Conservation (phyloP, 2,797 vertebrate species). For the Lepidocolaptes lacrymiger region DNA sequence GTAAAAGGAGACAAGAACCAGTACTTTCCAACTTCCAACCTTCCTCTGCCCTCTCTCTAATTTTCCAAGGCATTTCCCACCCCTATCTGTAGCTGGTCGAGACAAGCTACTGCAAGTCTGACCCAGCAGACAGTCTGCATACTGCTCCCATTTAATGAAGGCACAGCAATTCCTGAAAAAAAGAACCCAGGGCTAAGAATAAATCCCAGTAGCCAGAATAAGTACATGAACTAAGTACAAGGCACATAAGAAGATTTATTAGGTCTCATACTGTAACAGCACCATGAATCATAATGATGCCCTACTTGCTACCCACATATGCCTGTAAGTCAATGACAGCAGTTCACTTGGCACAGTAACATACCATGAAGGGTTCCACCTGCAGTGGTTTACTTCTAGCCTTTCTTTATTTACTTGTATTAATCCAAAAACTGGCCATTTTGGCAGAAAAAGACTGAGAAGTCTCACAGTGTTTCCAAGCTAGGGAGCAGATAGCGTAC, state of each 20-base stretch:
- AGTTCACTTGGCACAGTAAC: background rate
- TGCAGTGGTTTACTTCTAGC: background rate
- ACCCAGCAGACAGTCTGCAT: background rate
- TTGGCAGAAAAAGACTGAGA: background rate
- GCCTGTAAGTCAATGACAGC: background rate
- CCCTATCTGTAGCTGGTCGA: fast-evolving
- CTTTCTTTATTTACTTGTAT: background rate
- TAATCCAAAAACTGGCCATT: background rate
- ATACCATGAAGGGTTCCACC: background rate
- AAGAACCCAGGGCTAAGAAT: background rate
- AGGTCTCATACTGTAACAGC: background rate
- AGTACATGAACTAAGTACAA: background rate
- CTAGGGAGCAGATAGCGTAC: fast-evolving
- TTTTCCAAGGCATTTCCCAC: background rate
- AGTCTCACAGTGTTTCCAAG: background rate
- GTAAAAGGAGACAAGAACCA: background rate
- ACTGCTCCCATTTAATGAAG: background rate
- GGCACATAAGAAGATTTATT: background rate
- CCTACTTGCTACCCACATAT: background rate
- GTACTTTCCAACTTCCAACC: background rate
- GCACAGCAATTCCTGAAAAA: background rate
- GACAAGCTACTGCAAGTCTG: background rate
- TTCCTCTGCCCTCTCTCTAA: background rate
- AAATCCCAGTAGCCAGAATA: conserved; percentile 19
- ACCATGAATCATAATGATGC: background rate